Percentiles rank a stretch among this genome's conserved stretches.
phyloP scores from a whole-genome alignment of 1,140 invertebrate genomes.

The Lethrus apterus region DNA sequence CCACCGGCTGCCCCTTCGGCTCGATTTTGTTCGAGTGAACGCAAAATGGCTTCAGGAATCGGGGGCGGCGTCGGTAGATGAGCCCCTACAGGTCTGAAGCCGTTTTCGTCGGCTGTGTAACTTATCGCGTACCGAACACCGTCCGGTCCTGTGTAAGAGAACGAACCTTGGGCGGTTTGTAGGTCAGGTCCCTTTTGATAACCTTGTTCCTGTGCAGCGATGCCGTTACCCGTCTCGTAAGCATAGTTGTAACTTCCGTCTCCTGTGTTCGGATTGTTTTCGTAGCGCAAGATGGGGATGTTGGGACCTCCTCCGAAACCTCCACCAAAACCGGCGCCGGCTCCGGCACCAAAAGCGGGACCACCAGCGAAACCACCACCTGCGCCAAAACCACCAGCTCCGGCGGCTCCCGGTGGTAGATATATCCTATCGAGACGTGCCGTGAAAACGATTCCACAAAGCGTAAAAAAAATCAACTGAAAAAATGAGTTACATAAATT shows the following conservation, averaged over 20 bases:
- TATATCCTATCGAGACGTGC: slow-evolving; percentile 6
- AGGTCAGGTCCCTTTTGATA: slow-evolving; percentile 40
- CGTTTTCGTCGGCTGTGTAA: slow-evolving; percentile 57
- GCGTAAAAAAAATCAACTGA: slow-evolving; percentile 2
- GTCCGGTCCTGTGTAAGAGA: slow-evolving; percentile 61
- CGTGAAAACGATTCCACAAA: background rate
- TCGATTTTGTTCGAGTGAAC: slow-evolving; percentile 53
- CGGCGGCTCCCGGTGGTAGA: slow-evolving; percentile 2
- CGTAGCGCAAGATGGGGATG: slow-evolving; percentile 47
- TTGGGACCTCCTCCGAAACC: slow-evolving; percentile 26
- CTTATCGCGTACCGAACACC: slow-evolving; percentile 44
- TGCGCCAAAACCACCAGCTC: slow-evolving; percentile 25
- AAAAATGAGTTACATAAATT: background rate
- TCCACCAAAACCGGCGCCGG: slow-evolving; percentile 18
- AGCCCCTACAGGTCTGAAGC: slow-evolving; percentile 51
- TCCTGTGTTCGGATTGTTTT: slow-evolving; percentile 47
- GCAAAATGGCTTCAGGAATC: slow-evolving; percentile 55
- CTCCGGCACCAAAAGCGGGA: slow-evolving; percentile 1
- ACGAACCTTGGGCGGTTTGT: slow-evolving; percentile 46
- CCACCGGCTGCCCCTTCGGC: slow-evolving; percentile 28
- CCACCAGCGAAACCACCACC: slow-evolving; percentile 11
- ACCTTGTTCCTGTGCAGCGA: slow-evolving; percentile 43
- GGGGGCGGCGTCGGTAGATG: slow-evolving; percentile 61
- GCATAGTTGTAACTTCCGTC: slow-evolving; percentile 47
- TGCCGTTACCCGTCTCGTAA: slow-evolving; percentile 50